Conservation (phyloP, 1,140 invertebrate genomes). For the Ectropis grisescens region DNA sequence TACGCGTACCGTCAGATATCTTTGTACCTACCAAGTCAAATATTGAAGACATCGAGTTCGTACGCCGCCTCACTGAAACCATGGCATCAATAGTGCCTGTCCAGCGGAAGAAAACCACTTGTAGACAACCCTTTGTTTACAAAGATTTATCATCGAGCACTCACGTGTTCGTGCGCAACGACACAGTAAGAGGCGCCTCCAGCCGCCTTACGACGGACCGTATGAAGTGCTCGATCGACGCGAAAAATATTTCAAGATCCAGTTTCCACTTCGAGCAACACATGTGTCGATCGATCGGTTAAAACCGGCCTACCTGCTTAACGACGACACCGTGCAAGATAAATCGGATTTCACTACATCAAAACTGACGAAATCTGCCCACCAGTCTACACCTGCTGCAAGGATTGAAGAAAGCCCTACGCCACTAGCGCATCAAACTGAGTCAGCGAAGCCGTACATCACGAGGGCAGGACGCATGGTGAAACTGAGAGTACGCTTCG, state of each 20-base stretch:
- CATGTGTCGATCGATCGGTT: conserved; percentile 12
- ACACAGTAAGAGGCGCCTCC: conserved; percentile 12
- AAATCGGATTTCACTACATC: no score
- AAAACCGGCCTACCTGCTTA: conserved; percentile 11
- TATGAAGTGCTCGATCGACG: conserved; percentile 11
- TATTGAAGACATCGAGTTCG: conserved; percentile 1
- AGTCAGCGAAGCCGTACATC: no score
- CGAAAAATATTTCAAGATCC: conserved; percentile 9
- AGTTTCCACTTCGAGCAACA: conserved; percentile 5
- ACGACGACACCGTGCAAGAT: no score
- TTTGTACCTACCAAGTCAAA: conserved; percentile 1
- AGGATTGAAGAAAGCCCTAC: no score
- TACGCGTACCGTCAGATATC: conserved; percentile 20
- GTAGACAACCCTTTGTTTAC: conserved; percentile 11
- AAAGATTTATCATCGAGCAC: conserved; percentile 12
- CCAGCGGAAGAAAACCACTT: neutral
- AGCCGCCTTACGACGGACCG: conserved; percentile 20
- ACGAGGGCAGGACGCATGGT: no score
- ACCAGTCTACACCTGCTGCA: no score
- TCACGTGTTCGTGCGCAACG: conserved; percentile 19
- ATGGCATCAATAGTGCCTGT: neutral
- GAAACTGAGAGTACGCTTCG: no score
- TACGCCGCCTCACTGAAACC: neutral
- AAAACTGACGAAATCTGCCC: no score
- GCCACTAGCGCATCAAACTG: no score